Evolutionary conservation across 1,140 invertebrate species (phyloP), one percentile per base, ranked within the genome.

Genomic region (Spodoptera frugiperda): DNA sequence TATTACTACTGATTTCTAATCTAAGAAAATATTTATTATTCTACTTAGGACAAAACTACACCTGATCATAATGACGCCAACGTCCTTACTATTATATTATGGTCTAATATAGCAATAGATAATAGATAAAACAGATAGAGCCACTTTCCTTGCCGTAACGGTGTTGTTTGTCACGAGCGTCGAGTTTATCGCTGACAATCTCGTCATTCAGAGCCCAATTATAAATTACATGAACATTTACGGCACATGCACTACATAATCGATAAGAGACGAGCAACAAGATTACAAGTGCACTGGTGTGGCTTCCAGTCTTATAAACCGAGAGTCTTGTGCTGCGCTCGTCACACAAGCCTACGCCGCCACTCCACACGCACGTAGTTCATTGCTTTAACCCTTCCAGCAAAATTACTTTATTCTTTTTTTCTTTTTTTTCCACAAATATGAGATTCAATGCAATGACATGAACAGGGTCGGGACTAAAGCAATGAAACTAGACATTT

Each of bases 361-460:
- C 81, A 72, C 51, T 70, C 19, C 63, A 72, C 55, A 53, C 77
- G 83, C 87, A 88, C 90, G 87, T 19, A 19, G 44, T 88, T 93
- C 91, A 93, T 93, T 93, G 91, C 91, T 91, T 93, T 91, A 92
- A 93, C 84, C 91, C 91, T 84, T 88, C 77, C 53, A 77, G 77
- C 79, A 73, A 70, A 48, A 57, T 54, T 68, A 44, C 57, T 15
- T 70, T 49, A 79, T 71, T 76, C 44, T 30, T 68, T 65, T 76
- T 57, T 68, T 14, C 2, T 30, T 5, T 8, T 39, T 39, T 6
- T 39, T 39, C 1, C 33, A 39, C 5, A 9, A 6, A 9, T 12
- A 67, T 48, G 59, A 57, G 33, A 39, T 39, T 39, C 6, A 39
- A 39, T 25, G 19, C 14, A 63, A 70, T 19, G 48, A 78, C 54